phyloP scores from a whole-genome alignment of 23 tunicate genomes.

The Styela clava region DNA sequence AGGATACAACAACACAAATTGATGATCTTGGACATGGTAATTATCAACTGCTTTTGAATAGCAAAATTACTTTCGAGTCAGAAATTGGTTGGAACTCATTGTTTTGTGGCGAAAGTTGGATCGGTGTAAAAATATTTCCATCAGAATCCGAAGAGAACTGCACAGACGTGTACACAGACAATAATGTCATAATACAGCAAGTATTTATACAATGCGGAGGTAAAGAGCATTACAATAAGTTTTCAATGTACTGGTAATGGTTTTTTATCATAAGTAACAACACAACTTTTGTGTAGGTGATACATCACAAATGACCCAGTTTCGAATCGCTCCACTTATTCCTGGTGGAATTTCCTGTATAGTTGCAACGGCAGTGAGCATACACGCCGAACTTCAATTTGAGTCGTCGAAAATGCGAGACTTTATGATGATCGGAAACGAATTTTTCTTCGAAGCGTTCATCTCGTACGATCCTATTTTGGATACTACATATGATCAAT shows the following conservation, averaged over 20 bases:
- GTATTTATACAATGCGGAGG: conserved; percentile 12
- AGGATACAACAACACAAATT: not conserved
- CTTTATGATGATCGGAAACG: not conserved
- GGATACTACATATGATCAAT: not conserved
- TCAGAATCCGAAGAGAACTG: not conserved
- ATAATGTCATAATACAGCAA: not conserved
- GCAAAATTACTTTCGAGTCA: not conserved
- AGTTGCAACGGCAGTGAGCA: conserved; percentile 2
- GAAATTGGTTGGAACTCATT: conserved; percentile 23
- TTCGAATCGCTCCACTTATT: not conserved
- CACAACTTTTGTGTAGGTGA: conserved; percentile 12
- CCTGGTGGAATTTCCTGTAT: not conserved
- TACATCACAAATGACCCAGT: not conserved
- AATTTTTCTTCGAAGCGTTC: conserved; percentile 2
- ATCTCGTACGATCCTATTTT: conserved; percentile 13
- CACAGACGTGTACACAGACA: not conserved
- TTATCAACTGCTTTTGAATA: not conserved
- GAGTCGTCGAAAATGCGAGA: not conserved
- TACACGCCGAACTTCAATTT: not conserved
- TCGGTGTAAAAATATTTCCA: not conserved
- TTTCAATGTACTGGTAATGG: too few relatives aligned
- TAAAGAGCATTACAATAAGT: too few relatives aligned
- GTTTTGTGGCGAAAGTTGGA: conserved; percentile 22
- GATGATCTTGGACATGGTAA: not conserved
- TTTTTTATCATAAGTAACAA: too few relatives aligned